These are phyloP conservation scores for Psittacula derbiana DNA, from an alignment of 2,797 vertebrate species.

Conservation along the genomic window DNA sequence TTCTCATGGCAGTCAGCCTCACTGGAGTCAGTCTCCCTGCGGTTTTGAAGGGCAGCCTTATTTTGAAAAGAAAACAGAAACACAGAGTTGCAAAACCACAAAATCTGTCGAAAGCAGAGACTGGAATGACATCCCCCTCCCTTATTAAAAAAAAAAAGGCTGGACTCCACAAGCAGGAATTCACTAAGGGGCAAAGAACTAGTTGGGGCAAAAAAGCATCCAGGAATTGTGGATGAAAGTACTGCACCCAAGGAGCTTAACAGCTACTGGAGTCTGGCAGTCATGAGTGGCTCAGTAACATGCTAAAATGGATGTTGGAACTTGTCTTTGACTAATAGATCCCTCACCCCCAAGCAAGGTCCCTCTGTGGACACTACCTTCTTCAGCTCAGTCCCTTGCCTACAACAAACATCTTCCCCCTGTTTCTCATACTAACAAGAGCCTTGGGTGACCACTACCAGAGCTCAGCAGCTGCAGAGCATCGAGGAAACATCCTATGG, in stretches of 20 bases:
- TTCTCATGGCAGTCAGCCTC: background rate
- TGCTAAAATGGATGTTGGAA: background rate
- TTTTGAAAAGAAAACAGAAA: conserved; percentile 9
- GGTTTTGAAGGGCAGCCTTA: background rate
- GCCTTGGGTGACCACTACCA: background rate
- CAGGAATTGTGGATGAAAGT: background rate
- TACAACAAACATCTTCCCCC: background rate
- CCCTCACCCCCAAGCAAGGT: background rate
- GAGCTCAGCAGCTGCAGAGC: background rate
- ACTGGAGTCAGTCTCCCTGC: background rate
- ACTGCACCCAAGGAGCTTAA: background rate
- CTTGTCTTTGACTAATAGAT: background rate
- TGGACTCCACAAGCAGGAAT: background rate
- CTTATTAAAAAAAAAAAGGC: too few relatives aligned
- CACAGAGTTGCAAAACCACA: background rate
- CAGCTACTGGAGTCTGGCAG: background rate
- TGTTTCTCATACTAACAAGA: background rate
- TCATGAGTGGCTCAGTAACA: background rate
- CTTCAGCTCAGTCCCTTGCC: background rate
- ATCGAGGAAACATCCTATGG: fast-evolving
- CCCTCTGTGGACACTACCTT: background rate
- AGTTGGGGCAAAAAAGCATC: background rate
- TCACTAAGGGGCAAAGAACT: background rate
- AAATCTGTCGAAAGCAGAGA: background rate
- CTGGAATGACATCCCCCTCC: background rate